Base-by-base conservation (phyloP, 1,140 invertebrate species). In the Kradibia gibbosae region DNA sequence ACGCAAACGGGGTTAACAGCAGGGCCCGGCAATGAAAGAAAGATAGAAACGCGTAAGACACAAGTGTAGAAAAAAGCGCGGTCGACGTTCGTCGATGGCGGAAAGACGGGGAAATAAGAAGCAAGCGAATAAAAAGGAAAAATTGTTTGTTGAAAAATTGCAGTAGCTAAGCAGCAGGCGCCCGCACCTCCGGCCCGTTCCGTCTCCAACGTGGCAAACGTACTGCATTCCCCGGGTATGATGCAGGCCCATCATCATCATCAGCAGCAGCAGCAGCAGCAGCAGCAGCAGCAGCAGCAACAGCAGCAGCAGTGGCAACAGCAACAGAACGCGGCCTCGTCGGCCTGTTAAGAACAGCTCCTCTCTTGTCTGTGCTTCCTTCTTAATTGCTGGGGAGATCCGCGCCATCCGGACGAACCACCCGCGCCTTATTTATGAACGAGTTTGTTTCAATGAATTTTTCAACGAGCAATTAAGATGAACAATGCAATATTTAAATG, bases 151-250 rank as follows among this genome's bases (percentile, higher is more conserved):
- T 85, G 70, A 85, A 85, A 88, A 87, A 88, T 89, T 89, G 81
- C 88, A 90, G 89, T 87, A 70, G 88, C 89, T 71, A 90, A 90
- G 75, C 89, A 90, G 85, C 89, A 90, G 84, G 89, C 89, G 82
- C 89, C 89, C 76, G 86, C 87, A 80, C 89, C 89, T 80, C 89
- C 89, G 39, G 83, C 85, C 60, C 87, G 88, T 83, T 80, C 88
- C 34, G 85, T 87, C 77, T 86, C 89, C 81, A 86, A 83, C 73
- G 85, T 88, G 28, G 87, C 84, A 80, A 85, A 87, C 70, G 85
- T 88, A 83, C 84, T 87, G 82, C 85, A 86, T 45, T 67, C 65
- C 13, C 13, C 42, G 15, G 25, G 31, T 3, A 13, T 25, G 10
- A 72, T 53, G 34, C 62, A 79, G n/a, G 62, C 48, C 10, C 76